Conservation (phyloP, 1,140 invertebrate species). For the Nixonia krombeini region DNA sequence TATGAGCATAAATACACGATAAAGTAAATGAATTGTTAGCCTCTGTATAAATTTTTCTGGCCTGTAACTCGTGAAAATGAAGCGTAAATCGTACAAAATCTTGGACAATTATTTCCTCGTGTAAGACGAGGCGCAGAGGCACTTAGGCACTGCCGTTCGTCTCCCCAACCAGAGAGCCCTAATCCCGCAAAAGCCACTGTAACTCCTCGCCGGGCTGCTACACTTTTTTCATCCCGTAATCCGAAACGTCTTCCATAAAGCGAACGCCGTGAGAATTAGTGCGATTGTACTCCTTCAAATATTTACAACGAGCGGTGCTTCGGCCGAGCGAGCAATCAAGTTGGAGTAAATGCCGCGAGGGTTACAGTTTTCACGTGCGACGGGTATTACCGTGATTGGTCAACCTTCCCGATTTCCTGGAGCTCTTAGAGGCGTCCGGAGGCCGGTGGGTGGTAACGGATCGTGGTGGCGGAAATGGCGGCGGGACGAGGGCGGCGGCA, state of each 20-base stretch:
- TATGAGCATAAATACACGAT: too few species aligned
- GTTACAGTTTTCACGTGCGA: slow-evolving; percentile 32
- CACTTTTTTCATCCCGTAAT: slow-evolving; percentile 43
- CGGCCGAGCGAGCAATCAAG: slow-evolving; percentile 8
- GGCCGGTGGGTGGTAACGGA: too few species aligned
- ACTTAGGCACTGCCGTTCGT: slow-evolving; percentile 25
- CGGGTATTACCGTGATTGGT: slow-evolving; percentile 33
- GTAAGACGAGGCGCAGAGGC: slow-evolving; percentile 21
- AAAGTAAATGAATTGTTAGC: too few species aligned
- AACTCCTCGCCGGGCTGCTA: slow-evolving; percentile 37
- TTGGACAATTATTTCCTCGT: too few species aligned
- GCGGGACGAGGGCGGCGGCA: background rate
- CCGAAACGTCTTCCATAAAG: slow-evolving; percentile 37
- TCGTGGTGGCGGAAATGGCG: background rate
- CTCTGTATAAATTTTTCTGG: too few species aligned
- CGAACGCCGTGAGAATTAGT: slow-evolving; percentile 36
- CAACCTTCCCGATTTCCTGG: slow-evolving; percentile 25
- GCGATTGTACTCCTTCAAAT: slow-evolving; percentile 43
- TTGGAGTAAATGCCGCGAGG: slow-evolving; percentile 16
- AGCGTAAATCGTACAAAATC: too few species aligned
- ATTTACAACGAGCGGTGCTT: slow-evolving; percentile 32
- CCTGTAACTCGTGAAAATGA: too few species aligned
- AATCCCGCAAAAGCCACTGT: slow-evolving; percentile 39
- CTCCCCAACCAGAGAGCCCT: slow-evolving; percentile 19
- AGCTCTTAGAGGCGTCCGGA: slow-evolving; percentile 11